These are phyloP conservation scores for Andrena cerasifolii DNA, from an alignment of 1,140 invertebrate genomes.

Conservation along the genomic window DNA sequence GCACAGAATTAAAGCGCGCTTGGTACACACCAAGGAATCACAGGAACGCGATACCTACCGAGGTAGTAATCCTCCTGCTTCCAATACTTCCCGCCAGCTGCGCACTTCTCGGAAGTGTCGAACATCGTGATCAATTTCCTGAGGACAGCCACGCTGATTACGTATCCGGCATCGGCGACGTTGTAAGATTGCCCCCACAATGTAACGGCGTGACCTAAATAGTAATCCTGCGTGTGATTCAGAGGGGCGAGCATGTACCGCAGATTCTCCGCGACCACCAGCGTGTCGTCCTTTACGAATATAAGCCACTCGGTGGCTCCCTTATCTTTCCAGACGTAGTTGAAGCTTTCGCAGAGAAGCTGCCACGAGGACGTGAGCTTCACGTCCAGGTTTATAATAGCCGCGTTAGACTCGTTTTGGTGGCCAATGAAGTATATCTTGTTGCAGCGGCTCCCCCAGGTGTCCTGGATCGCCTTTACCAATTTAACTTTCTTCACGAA, in stretches of 20 bases:
- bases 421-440: conserved; percentile 76
- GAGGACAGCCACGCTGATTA: conserved; percentile 79
- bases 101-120: conserved; percentile 77
- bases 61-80: conserved; percentile 84
- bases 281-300: conserved; percentile 81
- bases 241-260: conserved; percentile 78
- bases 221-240: conserved; percentile 76
- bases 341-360: conserved; percentile 78
- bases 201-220: conserved; percentile 81
- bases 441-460: conserved; percentile 78
- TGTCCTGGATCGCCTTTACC: conserved; percentile 70
- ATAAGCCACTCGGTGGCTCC: conserved; percentile 78
- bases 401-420: conserved; percentile 51
- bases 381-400: conserved; percentile 70
- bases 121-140: conserved; percentile 76
- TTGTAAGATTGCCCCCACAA: conserved; percentile 83
- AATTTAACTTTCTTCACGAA: conserved; percentile 76
- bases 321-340: conserved; percentile 69
- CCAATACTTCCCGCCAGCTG: conserved; percentile 81
- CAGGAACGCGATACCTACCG: conserved; percentile 69
- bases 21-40: conserved; percentile 6
- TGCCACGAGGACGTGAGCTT: conserved; percentile 81
- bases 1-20: neutral
- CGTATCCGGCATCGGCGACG: conserved; percentile 82
- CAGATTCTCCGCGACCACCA: conserved; percentile 82